Conservation (phyloP, 2,888 invertebrate species). For the Electrophaes corylata region DNA sequence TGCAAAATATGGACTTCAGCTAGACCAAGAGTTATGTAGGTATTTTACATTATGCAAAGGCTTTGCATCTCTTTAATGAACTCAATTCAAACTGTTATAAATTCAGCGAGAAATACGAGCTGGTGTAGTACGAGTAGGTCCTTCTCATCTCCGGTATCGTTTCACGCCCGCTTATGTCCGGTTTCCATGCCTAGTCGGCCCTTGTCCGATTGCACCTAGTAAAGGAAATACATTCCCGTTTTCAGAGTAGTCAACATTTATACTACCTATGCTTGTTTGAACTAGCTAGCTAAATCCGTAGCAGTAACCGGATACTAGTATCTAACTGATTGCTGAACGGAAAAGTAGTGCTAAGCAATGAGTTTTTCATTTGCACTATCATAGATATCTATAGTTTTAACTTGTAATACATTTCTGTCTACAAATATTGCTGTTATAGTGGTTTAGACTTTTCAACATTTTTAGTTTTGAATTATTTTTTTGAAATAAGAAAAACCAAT, state of each 20-base stretch:
- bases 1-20: not conserved
- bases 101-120: constrained; percentile 54
- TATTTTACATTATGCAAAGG: not conserved
- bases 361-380: not conserved
- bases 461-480: too few relatives aligned
- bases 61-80: not conserved
- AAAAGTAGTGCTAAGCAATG: not conserved
- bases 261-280: not conserved
- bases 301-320: not conserved
- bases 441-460: too few relatives aligned
- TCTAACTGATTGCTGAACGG: too few relatives aligned
- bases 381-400: not conserved
- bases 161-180: constrained; percentile 29
- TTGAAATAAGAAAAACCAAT: not conserved
- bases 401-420: not conserved
- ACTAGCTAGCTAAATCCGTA: too few relatives aligned
- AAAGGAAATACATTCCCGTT: constrained; percentile 13
- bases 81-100: constrained; percentile 37
- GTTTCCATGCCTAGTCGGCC: not conserved
- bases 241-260: not conserved
- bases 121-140: constrained; percentile 46
- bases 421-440: too few relatives aligned
- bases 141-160: constrained; percentile 44
- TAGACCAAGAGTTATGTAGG: too few relatives aligned
- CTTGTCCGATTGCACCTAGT: constrained; percentile 18